These are phyloP conservation scores for Paramormyrops hopkinsi DNA, from an alignment of 2,797 vertebrate species.

Conservation along the genomic window DNA sequence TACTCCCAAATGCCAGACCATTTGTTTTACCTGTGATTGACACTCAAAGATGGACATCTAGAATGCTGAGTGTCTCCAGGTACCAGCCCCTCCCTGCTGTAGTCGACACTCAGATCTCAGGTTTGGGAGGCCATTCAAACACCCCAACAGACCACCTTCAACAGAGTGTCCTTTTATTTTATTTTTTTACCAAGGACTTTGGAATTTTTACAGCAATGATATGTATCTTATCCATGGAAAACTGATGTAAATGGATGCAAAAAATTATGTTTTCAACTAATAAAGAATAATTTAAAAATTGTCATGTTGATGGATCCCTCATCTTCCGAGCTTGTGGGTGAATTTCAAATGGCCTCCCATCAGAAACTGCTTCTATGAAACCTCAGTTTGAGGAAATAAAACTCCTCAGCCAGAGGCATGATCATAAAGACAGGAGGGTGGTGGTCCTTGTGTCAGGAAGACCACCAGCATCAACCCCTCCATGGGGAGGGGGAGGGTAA, in stretches of 20 bases:
- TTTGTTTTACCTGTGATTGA: constrained; percentile 23
- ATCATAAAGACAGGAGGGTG: neutral
- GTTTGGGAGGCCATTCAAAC: neutral
- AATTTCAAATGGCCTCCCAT: neutral
- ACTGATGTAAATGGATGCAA: neutral
- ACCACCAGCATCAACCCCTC: neutral
- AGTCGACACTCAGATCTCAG: constrained; percentile 1
- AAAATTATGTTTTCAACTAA: neutral
- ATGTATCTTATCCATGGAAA: neutral
- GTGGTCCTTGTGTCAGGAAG: neutral
- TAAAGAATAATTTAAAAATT: neutral
- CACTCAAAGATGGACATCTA: constrained; percentile 33
- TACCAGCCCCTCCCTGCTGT: constrained; percentile 30
- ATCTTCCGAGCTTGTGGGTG: neutral
- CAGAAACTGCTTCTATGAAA: neutral
- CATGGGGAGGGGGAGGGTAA: neutral
- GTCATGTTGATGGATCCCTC: neutral
- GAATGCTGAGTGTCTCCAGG: constrained; percentile 40
- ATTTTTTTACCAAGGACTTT: neutral
- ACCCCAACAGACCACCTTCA: neutral
- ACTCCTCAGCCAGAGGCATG: neutral
- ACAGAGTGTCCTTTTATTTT: neutral
- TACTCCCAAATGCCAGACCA: constrained; percentile 20
- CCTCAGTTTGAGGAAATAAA: neutral
- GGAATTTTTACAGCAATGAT: neutral